Base-by-base conservation (phyloP, 2,888 invertebrate genomes). In the Eudasyphora cyanicolor region DNA sequence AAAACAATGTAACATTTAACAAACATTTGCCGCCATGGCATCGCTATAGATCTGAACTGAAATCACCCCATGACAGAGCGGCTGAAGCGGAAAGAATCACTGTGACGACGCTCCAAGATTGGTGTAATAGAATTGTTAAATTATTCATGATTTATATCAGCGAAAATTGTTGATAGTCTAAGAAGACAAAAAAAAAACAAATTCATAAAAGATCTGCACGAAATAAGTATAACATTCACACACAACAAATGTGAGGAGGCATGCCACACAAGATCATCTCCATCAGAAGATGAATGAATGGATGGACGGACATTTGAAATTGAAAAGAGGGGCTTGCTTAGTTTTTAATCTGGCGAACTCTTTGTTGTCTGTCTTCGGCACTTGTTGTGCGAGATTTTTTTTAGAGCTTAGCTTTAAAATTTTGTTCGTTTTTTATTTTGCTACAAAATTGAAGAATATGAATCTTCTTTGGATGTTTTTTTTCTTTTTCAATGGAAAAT, bases 81-180 rank as follows among this genome's bases (percentile, higher is more conserved):
- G 38, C 12, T 38, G 38, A 38, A 38, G 12, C 29, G 60, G 29
- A n/a, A 64, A 64, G 35, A 64, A 38, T 64, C 10, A 19, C 19
- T 38, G 35, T n/a, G 17, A 35, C 14, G 10, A 29, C 29, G 27
- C 32, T 19, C 1, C 19, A 24, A 57, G 24, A 12, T 57, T 27
- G 57, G 8, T 57, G 57, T 60, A 60, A 60, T 60, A 60, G 27
- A 60, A 60, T 60, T 67, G 67, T 67, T 85, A 71, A 85, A 80
- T 75, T 82, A 82, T 85, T 74, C 79, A 82, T 82, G 82, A 85
- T 85, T 49, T 74, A 74, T 79, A 84, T 79, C 82, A 71, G n/a
- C 32, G 24, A 60, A 83, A 77, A 62, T 19, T 60, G 29, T 60
- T 74, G 14, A 35, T 17, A 32, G n/a, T 21, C 12, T 27, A 27